Evolutionary conservation across 2,888 invertebrate species (phyloP), one percentile per base, ranked within the genome.

Genomic region (Polydrusus tereticollis): DNA sequence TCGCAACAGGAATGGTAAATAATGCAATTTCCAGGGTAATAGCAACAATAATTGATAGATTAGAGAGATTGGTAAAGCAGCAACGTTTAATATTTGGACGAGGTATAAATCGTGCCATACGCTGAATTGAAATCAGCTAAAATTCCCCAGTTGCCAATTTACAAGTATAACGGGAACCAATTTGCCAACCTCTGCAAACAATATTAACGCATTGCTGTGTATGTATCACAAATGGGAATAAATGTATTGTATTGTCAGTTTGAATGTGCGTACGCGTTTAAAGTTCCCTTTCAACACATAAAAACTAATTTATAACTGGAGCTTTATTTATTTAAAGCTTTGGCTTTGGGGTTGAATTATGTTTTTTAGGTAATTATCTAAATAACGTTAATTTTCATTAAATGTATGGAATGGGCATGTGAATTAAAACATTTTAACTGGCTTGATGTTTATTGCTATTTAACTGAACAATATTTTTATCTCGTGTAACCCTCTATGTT

Each of bases 1-100:
- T 55, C 33, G 64, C 66, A 59, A 20, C 50, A 59, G 65, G 41
- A 65, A 65, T 52, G 57, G 65, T 66, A 69, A 73, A 69, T 73
- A 73, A 73, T 69, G 73, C 69, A 73, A 73, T 73, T 69, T 73
- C 69, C 69, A 43, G 72, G 65, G 43, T 66, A 73, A 73, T 69
- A 63, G 69, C 66, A 69, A 47, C 69, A 73, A 69, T 73, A 73
- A 73, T 73, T 73, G 69, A 73, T 73, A 69, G 69, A 73, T 73
- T 73, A 73, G 69, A 69, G 69, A 57, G 66, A 73, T 73, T 59
- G 73, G 69, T 65, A 66, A 52, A 64, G 69, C 69, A 69, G 66
- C 66, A 50, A 52, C 65, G 58, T 70, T 73, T 73, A 69, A 69
- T 69, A 72, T 72, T 68, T 72, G 68, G 67, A 65, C 64, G 69